Evolutionary conservation across 2,888 invertebrate species (phyloP), one percentile per base, ranked within the genome.

Genomic region (Lingula anatina): DNA sequence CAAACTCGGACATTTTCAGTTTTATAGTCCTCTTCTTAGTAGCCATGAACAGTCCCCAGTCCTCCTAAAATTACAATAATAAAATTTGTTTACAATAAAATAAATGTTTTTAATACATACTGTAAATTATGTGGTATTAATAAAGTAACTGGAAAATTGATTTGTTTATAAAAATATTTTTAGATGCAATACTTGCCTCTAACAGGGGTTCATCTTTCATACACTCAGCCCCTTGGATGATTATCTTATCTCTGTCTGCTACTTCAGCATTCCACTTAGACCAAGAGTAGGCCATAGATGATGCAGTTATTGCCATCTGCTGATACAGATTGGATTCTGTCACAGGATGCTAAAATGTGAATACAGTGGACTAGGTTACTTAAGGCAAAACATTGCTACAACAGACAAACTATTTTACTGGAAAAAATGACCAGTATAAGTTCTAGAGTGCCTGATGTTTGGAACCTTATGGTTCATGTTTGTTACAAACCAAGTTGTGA

Each of bases 261-360:
- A 66, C 64, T 15, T 68, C 67, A 27, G 60, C 53, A 57, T 76
- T 76, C 75, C 75, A 76, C 54, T 71, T 70, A 9, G 75, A 75
- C 69, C 71, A 76, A 9, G 70, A 61, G 57, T 66, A 76, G 3
- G 75, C 73, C 57, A 73, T 65, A 5, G 65, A 50, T 7, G 75
- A 73, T 1, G 71, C 58, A 20, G 64, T 61, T 36, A 75, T 54
- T 0, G 74, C 73, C 69, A 76, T 74, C 61, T 76, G 75, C 47
- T 74, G 66, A 47, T 76, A 76, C 21, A 65, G 51, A 44, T 65
- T 55, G 15, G 69, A 66, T 45, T 73, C 75, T 26, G 72, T 57
- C 23, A 69, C 55, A 35, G 68, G 55, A 51, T 73, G 69, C 74
- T 75, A n/a, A 20, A 21, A 5, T 21, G 5, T 5, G 24, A 21